These are phyloP conservation scores for Gonatopus flavifemur DNA, from an alignment of 1,140 invertebrate genomes.

Conservation along the genomic window DNA sequence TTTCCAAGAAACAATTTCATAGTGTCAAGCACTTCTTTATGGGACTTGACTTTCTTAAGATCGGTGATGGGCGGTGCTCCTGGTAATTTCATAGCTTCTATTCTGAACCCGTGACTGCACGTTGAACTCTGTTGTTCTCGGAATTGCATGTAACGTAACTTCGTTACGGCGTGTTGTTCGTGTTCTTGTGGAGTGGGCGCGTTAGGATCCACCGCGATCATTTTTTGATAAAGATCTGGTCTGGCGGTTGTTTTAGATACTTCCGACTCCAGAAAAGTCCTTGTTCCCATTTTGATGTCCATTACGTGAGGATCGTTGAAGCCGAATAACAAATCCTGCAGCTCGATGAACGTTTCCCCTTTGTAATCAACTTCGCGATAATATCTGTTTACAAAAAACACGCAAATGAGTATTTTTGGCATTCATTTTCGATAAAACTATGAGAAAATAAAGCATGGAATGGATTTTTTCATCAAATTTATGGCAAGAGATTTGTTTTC, in stretches of 20 bases:
- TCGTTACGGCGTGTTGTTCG: constrained; percentile 78
- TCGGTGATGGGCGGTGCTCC: constrained; percentile 75
- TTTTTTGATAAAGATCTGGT: constrained; percentile 84
- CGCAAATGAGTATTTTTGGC: neutral
- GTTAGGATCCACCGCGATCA: constrained; percentile 87
- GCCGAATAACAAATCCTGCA: constrained; percentile 83
- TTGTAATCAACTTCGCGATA: constrained; percentile 84
- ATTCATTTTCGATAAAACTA: neutral
- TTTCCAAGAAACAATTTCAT: constrained; percentile 77
- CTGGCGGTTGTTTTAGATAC: constrained; percentile 81
- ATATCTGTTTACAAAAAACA: constrained; percentile 58
- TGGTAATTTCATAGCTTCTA: constrained; percentile 90
- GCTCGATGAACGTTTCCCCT: constrained; percentile 85
- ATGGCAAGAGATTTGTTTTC: neutral
- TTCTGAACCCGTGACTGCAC: constrained; percentile 88
- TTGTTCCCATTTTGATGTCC: constrained; percentile 90
- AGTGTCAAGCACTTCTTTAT: constrained; percentile 75
- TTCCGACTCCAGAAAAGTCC: constrained; percentile 93
- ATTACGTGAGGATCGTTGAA: constrained; percentile 87
- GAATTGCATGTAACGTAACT: constrained; percentile 94
- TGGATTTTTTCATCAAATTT: neutral
- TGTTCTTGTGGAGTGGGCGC: constrained; percentile 86
- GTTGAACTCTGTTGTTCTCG: constrained; percentile 92
- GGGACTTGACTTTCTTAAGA: constrained; percentile 75
- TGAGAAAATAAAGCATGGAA: neutral